Percentiles rank a stretch among this genome's conserved stretches.
phyloP scores from a whole-genome alignment of 1,140 invertebrate species.

The Hyles vespertilio region DNA sequence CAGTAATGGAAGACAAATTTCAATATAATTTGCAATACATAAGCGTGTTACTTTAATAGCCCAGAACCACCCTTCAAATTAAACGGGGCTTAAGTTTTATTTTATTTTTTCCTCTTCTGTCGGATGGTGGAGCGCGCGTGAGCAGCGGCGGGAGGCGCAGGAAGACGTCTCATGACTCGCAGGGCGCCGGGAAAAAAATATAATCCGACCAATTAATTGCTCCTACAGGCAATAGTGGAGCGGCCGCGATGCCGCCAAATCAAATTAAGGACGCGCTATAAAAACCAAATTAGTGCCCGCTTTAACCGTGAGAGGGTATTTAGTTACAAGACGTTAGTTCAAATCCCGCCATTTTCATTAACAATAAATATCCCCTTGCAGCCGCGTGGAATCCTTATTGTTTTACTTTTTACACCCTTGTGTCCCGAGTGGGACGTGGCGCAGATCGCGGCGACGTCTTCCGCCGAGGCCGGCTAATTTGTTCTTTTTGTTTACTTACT shows the following conservation, averaged over 20 bases:
- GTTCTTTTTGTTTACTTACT: conserved; percentile 73
- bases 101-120: conserved; percentile 70
- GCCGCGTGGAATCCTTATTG: conserved; percentile 72
- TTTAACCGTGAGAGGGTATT: conserved; percentile 75
- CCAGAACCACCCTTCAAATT: conserved; percentile 77
- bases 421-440: conserved; percentile 58
- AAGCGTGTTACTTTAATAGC: conserved; percentile 78
- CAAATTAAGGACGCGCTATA: conserved; percentile 77
- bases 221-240: conserved; percentile 69
- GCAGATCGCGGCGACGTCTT: conserved; percentile 42
- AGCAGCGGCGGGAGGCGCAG: conserved; percentile 31
- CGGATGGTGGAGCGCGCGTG: conserved; percentile 45
- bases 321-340: conserved; percentile 77
- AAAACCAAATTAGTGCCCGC: conserved; percentile 77
- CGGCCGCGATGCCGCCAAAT: conserved; percentile 74
- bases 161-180: conserved; percentile 40
- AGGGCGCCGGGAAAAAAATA: conserved; percentile 69
- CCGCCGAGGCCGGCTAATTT: conserved; percentile 60
- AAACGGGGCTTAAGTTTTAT: conserved; percentile 77
- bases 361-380: conserved; percentile 75
- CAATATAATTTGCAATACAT: conserved; percentile 78
- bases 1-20: conserved; percentile 76
- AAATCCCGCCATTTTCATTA: conserved; percentile 77
- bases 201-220: conserved; percentile 76
- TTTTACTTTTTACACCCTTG: conserved; percentile 76